Evolutionary conservation across 1,140 invertebrate genomes (phyloP).

Genomic region (Cyrtorhinus lividipennis): DNA sequence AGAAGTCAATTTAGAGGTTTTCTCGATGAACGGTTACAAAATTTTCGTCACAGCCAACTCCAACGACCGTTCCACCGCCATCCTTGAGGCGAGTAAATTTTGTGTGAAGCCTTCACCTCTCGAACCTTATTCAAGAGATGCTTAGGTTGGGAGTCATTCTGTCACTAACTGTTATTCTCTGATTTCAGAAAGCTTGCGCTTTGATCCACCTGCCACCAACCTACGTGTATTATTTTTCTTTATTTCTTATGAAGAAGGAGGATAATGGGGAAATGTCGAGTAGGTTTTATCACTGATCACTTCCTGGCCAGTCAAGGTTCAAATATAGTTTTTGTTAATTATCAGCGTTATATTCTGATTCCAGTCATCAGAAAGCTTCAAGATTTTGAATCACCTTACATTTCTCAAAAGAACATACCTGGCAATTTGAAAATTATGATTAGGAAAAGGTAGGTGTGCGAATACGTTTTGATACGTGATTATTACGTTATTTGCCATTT

Average conservation of each 20-base stretch:
- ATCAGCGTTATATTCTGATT: constrained; percentile 27
- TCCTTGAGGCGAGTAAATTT: constrained; percentile 51
- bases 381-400: constrained; percentile 91
- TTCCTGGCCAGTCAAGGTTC: too few species aligned
- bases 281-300: too few species aligned
- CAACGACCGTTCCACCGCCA: constrained; percentile 62
- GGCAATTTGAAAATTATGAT: constrained; percentile 51
- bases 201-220: constrained; percentile 60
- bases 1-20: constrained; percentile 64
- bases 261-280: constrained; percentile 49
- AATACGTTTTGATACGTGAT: too few species aligned
- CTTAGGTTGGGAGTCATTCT: too few species aligned
- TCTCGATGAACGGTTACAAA: constrained; percentile 69
- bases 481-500: too few species aligned
- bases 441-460: constrained; percentile 53
- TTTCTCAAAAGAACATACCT: constrained; percentile 58
- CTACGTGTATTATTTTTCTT: constrained; percentile 70
- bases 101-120: too few species aligned
- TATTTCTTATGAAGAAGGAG: constrained; percentile 69
- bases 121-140: too few species aligned
- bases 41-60: constrained; percentile 65
- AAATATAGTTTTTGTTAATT: constrained; percentile 12
- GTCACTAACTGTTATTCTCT: too few species aligned
- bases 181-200: constrained; percentile 53
- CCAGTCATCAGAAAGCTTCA: constrained; percentile 71